Evolutionary conservation across 2,888 invertebrate species (phyloP).

Genomic region (Apamea monoglypha): DNA sequence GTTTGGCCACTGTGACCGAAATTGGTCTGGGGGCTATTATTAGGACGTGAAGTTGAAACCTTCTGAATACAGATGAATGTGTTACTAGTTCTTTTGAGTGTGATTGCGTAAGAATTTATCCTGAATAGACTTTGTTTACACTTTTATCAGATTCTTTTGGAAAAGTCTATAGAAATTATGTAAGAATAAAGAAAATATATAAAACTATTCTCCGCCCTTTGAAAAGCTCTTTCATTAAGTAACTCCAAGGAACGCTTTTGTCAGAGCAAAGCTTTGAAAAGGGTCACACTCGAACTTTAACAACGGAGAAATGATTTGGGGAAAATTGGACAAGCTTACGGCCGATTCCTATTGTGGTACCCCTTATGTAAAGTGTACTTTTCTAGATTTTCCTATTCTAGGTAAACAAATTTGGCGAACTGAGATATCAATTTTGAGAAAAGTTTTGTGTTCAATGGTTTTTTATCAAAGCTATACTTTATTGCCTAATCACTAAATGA

Average conservation of each 20-base stretch:
- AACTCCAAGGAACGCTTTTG: slow-evolving; percentile 52
- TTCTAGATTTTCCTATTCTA: neutral
- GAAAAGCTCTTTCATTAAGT: slow-evolving; percentile 39
- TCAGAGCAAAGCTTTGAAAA: slow-evolving; percentile 54
- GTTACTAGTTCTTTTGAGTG: neutral
- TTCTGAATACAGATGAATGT: neutral
- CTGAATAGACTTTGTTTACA: neutral
- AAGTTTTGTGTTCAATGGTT: neutral
- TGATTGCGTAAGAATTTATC: neutral
- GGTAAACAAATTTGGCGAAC: neutral
- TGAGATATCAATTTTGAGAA: neutral
- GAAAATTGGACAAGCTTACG: slow-evolving; percentile 44
- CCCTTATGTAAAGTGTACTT: neutral
- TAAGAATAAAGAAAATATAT: slow-evolving; percentile 24
- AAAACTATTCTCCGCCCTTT: slow-evolving; percentile 18
- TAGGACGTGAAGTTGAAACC: neutral
- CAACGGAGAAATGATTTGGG: slow-evolving; percentile 51
- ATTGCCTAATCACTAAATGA: too few relatives aligned
- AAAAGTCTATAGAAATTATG: neutral
- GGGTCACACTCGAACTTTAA: slow-evolving; percentile 56
- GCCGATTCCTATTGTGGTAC: neutral
- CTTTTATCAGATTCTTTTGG: neutral
- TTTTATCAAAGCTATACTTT: neutral
- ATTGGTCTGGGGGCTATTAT: too few relatives aligned
- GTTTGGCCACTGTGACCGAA: too few relatives aligned